A percentile compares a stretch with the other conserved stretches of the same genome.
Evolutionary conservation across 2,113 vertebrate genomes (phyloP).

Genomic region (Chlorodrepanis virens): DNA sequence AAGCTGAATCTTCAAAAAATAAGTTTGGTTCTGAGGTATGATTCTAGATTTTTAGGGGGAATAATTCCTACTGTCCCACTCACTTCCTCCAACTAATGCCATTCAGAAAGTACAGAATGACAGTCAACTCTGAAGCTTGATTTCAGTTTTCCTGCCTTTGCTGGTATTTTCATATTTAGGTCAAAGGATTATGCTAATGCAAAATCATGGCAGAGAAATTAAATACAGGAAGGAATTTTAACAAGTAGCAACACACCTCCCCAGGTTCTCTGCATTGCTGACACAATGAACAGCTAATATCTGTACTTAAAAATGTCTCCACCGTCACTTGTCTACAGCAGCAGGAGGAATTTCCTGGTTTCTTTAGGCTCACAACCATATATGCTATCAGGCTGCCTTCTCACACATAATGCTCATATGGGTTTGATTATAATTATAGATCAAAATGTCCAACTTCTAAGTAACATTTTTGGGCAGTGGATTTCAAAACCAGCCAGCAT

Average conservation of each 20-base stretch:
- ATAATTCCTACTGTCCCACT: rapidly evolving
- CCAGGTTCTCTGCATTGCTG: not conserved
- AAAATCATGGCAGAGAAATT: not conserved
- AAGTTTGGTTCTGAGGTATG: rapidly evolving
- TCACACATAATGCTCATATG: not conserved
- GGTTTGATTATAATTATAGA: slow-evolving; percentile 27
- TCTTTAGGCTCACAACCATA: not conserved
- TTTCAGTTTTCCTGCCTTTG: not conserved
- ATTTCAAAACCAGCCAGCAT: not conserved
- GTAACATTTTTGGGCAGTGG: not conserved
- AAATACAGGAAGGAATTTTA: not conserved
- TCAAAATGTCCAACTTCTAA: not conserved
- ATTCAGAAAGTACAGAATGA: not conserved
- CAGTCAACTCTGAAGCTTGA: not conserved
- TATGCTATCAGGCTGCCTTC: not conserved
- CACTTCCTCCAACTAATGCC: not conserved
- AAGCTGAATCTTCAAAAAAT: not conserved
- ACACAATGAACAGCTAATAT: not conserved
- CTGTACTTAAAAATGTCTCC: not conserved
- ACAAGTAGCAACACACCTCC: not conserved
- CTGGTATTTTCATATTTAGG: not conserved
- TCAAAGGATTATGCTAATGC: not conserved
- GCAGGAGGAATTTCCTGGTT: not conserved
- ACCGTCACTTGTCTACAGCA: not conserved
- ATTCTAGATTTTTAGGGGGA: rapidly evolving